Base-by-base conservation (phyloP, 2,888 invertebrate species). In the Mesorhabditis sp. region DNA sequence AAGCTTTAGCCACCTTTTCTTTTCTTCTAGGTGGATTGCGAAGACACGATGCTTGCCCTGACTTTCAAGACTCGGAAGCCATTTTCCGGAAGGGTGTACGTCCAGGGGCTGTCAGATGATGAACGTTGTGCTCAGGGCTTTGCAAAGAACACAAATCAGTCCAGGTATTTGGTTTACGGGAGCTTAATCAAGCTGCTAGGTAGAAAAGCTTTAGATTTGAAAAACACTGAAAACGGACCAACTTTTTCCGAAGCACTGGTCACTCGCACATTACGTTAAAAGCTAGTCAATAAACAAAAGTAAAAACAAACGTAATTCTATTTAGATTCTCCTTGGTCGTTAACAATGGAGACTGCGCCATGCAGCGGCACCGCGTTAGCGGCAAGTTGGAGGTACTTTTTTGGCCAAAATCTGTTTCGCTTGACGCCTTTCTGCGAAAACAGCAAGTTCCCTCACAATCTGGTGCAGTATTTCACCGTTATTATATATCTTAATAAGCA, bases 31-130 rank as follows among this genome's bases (percentile, higher is more conserved):
- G 74, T 80, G 28, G 76, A 81, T 63, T 79, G 80, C 66, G 79
- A 82, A 66, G 82, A 83, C 67, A 78, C 77, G 0, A 74, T 82
- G 78, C 76, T 83, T 13, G 76, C 82, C 4, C 67, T 83, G 58
- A 83, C 83, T 5, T 83, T 83, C 73, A 83, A 77, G 63, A 84
- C 83, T 10, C 79, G 81, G 70, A 83, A 83, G 65, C 81, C 83
- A 7, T 83, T 83, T 70, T 82, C 83, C 5, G 83, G 83, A n/a
- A 73, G 83, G 28, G 78, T 83, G 28, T 81, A 79, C 65, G 81
- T 81, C 43, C 76, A 82, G 67, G 83, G 83, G 44, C 69, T 82
- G 61, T 83, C 83, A 7, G 83, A 83, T 61, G 84, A 83, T 68
- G 79, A 81, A 15, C 68, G 80, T 2, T 83, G 83, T 67, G 67